A percentile compares a stretch with the other conserved stretches of the same genome.
These are phyloP conservation scores for Rhyacophila brunnea DNA, from an alignment of 1,140 invertebrate species.

Conservation along the genomic window DNA sequence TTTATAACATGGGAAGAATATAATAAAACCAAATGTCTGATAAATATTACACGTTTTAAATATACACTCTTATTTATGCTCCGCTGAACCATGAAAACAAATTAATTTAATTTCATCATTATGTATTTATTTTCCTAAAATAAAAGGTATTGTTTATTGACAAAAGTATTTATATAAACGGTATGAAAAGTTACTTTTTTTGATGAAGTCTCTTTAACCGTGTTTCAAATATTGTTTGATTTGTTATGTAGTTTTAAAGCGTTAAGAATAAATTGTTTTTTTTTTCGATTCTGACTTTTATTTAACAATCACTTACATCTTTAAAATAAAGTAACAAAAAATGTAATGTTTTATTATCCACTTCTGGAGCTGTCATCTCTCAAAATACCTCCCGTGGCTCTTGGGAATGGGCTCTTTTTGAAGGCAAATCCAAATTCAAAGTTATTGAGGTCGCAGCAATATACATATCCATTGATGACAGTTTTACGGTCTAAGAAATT, in stretches of 20 bases:
- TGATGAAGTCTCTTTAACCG: background rate
- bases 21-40: too few species aligned
- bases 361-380: constrained; percentile 19
- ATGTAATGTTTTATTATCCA: background rate
- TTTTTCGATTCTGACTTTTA: constrained; percentile 11
- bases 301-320: background rate
- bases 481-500: constrained; percentile 36
- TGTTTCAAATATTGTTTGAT: constrained; percentile 3
- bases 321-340: background rate
- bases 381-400: constrained; percentile 25
- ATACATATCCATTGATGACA: constrained; percentile 40
- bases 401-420: constrained; percentile 33
- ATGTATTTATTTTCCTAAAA: too few species aligned
- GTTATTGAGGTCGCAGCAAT: constrained; percentile 40
- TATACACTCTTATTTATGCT: too few species aligned
- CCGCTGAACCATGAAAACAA: too few species aligned
- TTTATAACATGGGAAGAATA: too few species aligned
- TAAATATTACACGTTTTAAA: too few species aligned
- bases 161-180: too few species aligned
- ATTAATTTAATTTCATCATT: too few species aligned
- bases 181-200: too few species aligned
- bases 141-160: too few species aligned
- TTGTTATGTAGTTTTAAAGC: constrained; percentile 32
- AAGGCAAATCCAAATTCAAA: constrained; percentile 38
- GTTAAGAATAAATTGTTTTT: constrained; percentile 25